These are phyloP conservation scores for Microctenopoma steveboyesi DNA, from an alignment of 2,797 vertebrate genomes.

Conservation along the genomic window DNA sequence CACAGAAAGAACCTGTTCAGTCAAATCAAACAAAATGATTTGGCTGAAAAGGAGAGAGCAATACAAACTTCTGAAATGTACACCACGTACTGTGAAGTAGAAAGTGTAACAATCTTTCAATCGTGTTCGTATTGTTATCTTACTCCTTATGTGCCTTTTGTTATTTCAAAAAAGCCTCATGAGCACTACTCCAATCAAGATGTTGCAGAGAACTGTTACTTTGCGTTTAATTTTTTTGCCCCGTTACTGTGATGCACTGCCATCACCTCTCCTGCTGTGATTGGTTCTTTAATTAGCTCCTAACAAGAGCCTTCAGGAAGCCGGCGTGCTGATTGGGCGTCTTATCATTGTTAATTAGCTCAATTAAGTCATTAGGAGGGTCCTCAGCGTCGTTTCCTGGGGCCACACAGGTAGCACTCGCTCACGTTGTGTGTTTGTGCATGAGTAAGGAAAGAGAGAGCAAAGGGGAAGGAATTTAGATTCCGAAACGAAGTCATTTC, in stretches of 20 bases:
- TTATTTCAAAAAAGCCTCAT: not conserved
- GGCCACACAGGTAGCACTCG: constrained; percentile 71
- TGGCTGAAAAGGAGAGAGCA: not conserved
- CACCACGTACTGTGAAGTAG: not conserved
- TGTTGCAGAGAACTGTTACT: constrained; percentile 19
- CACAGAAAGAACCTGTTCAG: not conserved
- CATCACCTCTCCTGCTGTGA: constrained; percentile 71
- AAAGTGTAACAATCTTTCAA: too few species aligned
- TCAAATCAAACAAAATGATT: not conserved
- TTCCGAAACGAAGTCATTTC: constrained; percentile 39
- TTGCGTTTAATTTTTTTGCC: constrained; percentile 37
- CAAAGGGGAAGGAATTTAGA: constrained; percentile 11
- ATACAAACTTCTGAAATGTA: too few species aligned
- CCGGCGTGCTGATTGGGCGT: constrained; percentile 82
- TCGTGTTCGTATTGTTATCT: not conserved
- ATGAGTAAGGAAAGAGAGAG: constrained; percentile 4
- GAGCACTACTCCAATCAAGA: constrained; percentile 24
- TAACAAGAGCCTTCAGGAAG: constrained; percentile 85
- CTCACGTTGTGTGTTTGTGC: constrained; percentile 36
- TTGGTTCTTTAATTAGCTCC: constrained; percentile 84
- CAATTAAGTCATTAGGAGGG: constrained; percentile 85
- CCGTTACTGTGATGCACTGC: constrained; percentile 51
- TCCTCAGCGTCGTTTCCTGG: constrained; percentile 75
- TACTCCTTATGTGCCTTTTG: not conserved
- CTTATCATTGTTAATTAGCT: constrained; percentile 84